phyloP scores from a whole-genome alignment of 92 coral and sea anemone genomes.

The Metridium senile region DNA sequence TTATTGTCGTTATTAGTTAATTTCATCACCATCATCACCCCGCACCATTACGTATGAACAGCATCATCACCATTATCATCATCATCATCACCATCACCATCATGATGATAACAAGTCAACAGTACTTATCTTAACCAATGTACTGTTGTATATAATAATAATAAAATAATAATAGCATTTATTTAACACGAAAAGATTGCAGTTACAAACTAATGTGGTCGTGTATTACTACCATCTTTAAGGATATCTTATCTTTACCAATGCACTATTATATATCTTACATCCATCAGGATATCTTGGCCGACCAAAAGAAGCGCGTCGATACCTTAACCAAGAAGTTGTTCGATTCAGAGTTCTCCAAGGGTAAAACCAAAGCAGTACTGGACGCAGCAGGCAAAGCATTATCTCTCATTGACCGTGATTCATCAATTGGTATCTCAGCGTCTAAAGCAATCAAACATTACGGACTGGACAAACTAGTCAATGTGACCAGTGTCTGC shows the following conservation, averaged over 20 bases:
- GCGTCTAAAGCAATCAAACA: constrained; percentile 88
- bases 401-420: constrained; percentile 85
- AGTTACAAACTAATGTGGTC: too few relatives aligned
- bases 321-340: constrained; percentile 63
- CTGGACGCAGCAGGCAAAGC: constrained; percentile 97
- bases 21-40: not conserved
- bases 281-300: constrained; percentile 70
- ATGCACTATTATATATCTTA: too few relatives aligned
- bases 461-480: constrained; percentile 75
- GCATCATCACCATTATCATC: constrained; percentile 13
- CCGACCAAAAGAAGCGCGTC: constrained; percentile 65
- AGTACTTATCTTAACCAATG: not conserved
- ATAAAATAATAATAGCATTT: too few relatives aligned
- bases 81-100: constrained; percentile 17
- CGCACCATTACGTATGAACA: not conserved
- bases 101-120: not conserved
- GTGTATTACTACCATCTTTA: too few relatives aligned
- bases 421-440: constrained; percentile 76
- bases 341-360: constrained; percentile 89
- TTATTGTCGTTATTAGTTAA: not conserved
- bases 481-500: constrained; percentile 71
- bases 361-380: constrained; percentile 97
- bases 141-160: too few relatives aligned
- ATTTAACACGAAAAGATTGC: too few relatives aligned
- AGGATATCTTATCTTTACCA: too few relatives aligned